A percentile compares a stretch with the other conserved stretches of the same genome.
Evolutionary conservation across 2,797 vertebrate species (phyloP).

Genomic region (Acanthis flammea): DNA sequence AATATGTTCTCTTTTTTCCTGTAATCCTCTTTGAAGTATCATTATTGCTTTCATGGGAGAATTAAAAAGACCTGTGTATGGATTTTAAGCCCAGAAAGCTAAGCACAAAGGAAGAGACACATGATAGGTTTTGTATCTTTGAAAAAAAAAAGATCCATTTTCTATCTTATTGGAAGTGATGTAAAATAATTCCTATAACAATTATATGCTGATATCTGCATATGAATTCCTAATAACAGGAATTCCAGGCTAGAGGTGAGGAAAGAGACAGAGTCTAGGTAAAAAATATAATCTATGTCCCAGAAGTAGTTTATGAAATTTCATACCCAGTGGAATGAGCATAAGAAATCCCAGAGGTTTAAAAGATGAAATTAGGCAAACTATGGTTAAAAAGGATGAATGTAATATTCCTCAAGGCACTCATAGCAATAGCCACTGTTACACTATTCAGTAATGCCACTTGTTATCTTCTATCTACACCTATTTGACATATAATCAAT

Average conservation of each 20-base stretch:
- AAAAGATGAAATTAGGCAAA: not conserved
- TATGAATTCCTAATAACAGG: not conserved
- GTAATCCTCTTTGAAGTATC: not conserved
- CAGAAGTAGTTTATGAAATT: not conserved
- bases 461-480: not conserved
- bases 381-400: not conserved
- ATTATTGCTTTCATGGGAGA: not conserved
- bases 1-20: not conserved
- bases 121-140: not conserved
- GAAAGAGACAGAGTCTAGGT: not conserved
- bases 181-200: not conserved
- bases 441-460: not conserved
- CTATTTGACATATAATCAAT: not conserved
- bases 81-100: not conserved
- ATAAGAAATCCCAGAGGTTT: not conserved
- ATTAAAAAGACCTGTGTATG: not conserved
- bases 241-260: not conserved
- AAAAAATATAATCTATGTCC: not conserved
- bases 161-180: not conserved
- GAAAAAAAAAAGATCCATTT: not conserved
- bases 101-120: not conserved
- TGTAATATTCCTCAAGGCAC: not conserved
- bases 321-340: not conserved
- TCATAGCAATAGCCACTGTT: not conserved
- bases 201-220: not conserved